These are phyloP conservation scores for Entelurus aequoreus DNA, from an alignment of 2,113 vertebrate species.

Conservation along the genomic window DNA sequence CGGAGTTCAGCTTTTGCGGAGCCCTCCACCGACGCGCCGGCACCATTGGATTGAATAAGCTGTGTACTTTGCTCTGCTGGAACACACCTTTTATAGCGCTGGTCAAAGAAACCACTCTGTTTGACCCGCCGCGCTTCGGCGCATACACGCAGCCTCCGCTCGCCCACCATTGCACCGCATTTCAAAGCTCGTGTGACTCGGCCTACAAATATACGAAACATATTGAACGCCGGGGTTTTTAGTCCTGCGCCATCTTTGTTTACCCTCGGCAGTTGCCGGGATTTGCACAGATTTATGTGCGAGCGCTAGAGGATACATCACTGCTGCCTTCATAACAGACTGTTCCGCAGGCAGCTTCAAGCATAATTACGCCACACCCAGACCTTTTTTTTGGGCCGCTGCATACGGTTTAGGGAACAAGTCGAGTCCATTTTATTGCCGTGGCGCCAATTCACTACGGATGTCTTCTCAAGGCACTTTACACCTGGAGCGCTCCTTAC, in stretches of 20 bases:
- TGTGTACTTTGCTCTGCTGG: slow-evolving; percentile 7
- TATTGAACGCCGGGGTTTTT: background rate
- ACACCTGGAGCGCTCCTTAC: no score
- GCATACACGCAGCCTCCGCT: background rate
- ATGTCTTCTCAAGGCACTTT: no score
- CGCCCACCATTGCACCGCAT: background rate
- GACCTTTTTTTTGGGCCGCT: no score
- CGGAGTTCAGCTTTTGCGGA: slow-evolving; percentile 14
- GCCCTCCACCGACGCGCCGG: slow-evolving; percentile 11
- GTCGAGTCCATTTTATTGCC: no score
- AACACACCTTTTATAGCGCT: slow-evolving; percentile 3
- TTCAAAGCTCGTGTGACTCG: background rate
- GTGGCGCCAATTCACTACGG: no score
- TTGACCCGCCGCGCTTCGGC: slow-evolving; percentile 4
- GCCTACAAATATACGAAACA: background rate
- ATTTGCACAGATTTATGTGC: slow-evolving; percentile 7
- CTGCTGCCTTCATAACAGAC: background rate
- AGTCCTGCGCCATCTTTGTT: slow-evolving; percentile 1
- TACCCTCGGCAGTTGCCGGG: background rate
- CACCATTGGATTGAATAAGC: slow-evolving; percentile 17
- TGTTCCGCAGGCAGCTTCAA: background rate
- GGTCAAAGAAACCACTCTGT: slow-evolving; percentile 11
- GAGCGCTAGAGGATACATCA: background rate
- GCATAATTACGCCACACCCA: no score
- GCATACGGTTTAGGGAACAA: no score